Conservation (phyloP, 2,797 vertebrate species). For the Ctenopoma kingsleyae region DNA sequence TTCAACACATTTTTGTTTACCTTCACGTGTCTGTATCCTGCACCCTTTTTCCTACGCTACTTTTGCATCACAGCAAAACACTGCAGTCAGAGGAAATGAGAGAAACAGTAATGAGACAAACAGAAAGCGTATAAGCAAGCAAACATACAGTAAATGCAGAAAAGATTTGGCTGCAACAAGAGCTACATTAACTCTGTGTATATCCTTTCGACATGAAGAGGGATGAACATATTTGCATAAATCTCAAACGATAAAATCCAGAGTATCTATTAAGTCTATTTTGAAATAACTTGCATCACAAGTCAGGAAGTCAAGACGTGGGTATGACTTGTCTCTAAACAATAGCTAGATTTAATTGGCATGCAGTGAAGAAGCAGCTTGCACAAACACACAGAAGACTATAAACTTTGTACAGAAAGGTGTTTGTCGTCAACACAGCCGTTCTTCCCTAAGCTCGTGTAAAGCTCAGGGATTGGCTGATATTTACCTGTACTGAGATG, state of each 20-base stretch:
- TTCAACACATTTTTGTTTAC: not conserved
- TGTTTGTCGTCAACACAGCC: constrained; percentile 12
- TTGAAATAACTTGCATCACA: constrained; percentile 1
- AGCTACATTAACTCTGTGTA: not conserved
- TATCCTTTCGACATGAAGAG: not conserved
- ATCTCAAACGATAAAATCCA: constrained; percentile 1
- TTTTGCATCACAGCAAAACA: constrained; percentile 6
- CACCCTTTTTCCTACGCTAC: not conserved
- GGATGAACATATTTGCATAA: constrained; percentile 7
- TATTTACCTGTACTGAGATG: constrained; percentile 33
- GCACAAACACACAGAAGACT: constrained; percentile 3
- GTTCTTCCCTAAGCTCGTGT: constrained; percentile 1
- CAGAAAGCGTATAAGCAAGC: not conserved
- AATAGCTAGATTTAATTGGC: not conserved
- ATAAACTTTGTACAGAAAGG: constrained; percentile 8
- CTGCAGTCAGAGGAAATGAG: not conserved
- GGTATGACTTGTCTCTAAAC: not conserved
- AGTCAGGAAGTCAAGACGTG: not conserved
- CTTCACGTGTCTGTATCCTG: not conserved
- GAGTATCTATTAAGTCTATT: not conserved
- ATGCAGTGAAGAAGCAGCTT: not conserved
- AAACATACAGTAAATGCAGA: not conserved
- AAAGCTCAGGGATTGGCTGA: constrained; percentile 7
- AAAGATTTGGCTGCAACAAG: not conserved
- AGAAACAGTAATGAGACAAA: no score